These are phyloP conservation scores for Cranoglanis bouderius DNA, from an alignment of 2,113 vertebrate genomes.

Conservation along the genomic window DNA sequence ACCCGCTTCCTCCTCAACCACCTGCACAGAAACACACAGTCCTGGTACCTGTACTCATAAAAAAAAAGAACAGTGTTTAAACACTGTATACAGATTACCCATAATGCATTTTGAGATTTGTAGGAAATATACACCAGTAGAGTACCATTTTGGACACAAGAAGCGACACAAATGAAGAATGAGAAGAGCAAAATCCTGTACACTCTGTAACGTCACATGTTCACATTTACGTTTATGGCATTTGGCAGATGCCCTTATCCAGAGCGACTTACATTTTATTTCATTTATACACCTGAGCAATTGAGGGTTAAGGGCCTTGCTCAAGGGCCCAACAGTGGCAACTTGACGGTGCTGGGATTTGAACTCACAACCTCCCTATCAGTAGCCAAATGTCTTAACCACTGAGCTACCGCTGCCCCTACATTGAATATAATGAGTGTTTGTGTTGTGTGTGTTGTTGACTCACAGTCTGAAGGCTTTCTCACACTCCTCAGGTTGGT, in stretches of 20 bases:
- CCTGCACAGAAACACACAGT: constrained; percentile 64
- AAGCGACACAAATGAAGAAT: not conserved
- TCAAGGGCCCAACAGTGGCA: no score
- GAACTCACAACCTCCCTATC: no score
- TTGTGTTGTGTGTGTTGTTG: not conserved
- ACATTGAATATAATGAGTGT: not conserved
- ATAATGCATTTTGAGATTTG: not conserved
- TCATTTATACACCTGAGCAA: no score
- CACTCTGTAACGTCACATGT: not conserved
- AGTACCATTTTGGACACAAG: not conserved
- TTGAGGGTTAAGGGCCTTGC: no score
- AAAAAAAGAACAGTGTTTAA: not conserved
- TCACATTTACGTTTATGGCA: no score
- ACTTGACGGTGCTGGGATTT: no score
- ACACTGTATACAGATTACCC: not conserved
- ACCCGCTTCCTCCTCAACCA: constrained; percentile 87
- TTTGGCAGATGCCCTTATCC: no score
- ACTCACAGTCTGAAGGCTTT: constrained; percentile 89
- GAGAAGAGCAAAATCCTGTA: not conserved
- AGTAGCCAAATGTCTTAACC: no score
- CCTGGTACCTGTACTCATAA: not conserved
- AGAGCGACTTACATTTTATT: no score
- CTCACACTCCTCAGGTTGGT: constrained; percentile 81
- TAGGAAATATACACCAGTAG: not conserved
- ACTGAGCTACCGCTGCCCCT: no score